Base-by-base conservation (phyloP, 2,797 vertebrate genomes). In the Gastrophryne carolinensis region DNA sequence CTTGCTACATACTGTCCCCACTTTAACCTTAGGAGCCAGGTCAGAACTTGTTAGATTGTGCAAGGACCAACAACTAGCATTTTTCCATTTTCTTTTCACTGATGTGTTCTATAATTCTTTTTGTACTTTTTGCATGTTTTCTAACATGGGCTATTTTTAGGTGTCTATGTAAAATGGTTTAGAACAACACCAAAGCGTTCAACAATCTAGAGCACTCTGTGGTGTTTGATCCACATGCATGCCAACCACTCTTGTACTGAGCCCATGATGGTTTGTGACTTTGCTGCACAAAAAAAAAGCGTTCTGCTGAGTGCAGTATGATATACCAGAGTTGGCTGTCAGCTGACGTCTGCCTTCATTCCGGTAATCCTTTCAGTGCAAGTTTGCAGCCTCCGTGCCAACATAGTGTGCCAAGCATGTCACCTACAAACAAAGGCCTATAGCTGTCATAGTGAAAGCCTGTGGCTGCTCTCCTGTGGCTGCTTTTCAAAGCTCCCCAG, bases 401-500 rank as follows among this genome's bases (percentile, higher is more conserved):
- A 11, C 4, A 61, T 39, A 17, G 1, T n/a, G 30, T 80, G 66
- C 26, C 60, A 62, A 60, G n/a, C 44, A 9, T 80, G 79, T 62
- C 78, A 50, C 21, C 19, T n/a, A 70, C 73, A 54, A 67, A 73
- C n/a, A 54, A 39, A 27, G 64, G 8, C 32, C 54, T 72, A 3
- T 68, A 54, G 27, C 54, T 81, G 50, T 75, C 49, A 4, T 44
- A 56, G 37, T 44, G 39, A 65, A 80, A 72, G 37, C 9, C 69
- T 72, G 30, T n/a, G 49, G 47, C 17, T 52, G 12, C 15, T 62
- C 58, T 50, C 24, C 2, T 3, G 21, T 74, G 65, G 44, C 44
- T 21, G 1, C 44, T 19, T 47, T 9, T 64, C 19, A 60, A 35
- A 49, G 69, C 57, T 24, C 27, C 30, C 30, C 15, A 49, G 23